These are phyloP conservation scores for Zaprionus tsacasi DNA, from an alignment of 1,140 invertebrate species.

Conservation along the genomic window DNA sequence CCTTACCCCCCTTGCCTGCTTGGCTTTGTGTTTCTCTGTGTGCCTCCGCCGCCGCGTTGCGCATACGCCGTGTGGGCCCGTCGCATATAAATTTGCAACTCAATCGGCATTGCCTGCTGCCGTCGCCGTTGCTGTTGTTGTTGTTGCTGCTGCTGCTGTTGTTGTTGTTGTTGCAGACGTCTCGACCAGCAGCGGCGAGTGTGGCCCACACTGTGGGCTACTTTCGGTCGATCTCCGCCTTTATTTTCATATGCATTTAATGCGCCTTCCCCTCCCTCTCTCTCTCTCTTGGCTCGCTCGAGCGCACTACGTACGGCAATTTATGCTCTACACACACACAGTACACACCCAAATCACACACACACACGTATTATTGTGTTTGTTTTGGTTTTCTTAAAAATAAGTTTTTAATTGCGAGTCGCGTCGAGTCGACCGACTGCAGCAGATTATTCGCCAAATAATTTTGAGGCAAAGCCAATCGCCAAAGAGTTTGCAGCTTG, in stretches of 20 bases:
- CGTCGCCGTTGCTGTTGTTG: conserved; percentile 14
- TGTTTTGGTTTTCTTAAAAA: conserved; percentile 72
- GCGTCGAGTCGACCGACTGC: conserved; percentile 59
- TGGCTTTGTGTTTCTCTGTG: conserved; percentile 1
- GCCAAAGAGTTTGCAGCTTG: conserved; percentile 47
- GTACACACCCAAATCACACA: conserved; percentile 13
- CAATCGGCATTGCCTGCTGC: conserved; percentile 56
- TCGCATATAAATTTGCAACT: conserved; percentile 78
- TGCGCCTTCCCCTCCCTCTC: conserved; percentile 39
- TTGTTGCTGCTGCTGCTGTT: conserved; percentile 10
- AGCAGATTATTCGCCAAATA: conserved; percentile 83
- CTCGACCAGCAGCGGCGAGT: conserved; percentile 37
- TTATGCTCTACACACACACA: conserved; percentile 27
- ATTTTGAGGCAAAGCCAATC: conserved; percentile 58
- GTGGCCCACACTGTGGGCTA: conserved; percentile 63
- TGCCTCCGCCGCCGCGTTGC: conserved; percentile 41
- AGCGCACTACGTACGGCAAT: conserved; percentile 34
- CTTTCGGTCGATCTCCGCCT: conserved; percentile 49
- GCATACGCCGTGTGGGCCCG: conserved; percentile 44
- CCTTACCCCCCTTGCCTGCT: conserved; percentile 11
- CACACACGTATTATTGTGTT: conserved; percentile 35
- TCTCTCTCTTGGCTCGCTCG: no score
- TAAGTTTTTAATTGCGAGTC: conserved; percentile 76
- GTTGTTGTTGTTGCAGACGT: conserved; percentile 39
- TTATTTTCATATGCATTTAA: conserved; percentile 76